A percentile compares a stretch with the other conserved stretches of the same genome.
Evolutionary conservation across 1,140 invertebrate species (phyloP).

Genomic region (Sinonovacula constricta): DNA sequence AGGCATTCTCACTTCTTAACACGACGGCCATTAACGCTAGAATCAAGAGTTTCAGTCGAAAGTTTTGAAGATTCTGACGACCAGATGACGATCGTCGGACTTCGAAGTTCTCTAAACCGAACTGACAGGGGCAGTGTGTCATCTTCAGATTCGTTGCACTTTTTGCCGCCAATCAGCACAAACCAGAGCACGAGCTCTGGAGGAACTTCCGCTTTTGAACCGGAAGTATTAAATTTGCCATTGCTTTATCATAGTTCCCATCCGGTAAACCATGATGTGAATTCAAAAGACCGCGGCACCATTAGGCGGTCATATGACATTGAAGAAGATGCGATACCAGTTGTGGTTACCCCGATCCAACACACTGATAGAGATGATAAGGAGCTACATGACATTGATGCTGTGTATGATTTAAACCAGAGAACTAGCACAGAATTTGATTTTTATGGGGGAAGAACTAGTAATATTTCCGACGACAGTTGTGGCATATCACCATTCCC

Average conservation of each 20-base stretch:
- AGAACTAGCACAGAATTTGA: no score
- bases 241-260: conserved; percentile 17
- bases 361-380: neutral
- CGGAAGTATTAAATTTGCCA: conserved; percentile 30
- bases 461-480: neutral
- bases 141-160: no score
- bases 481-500: conserved; percentile 28
- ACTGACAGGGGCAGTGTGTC: no score
- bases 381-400: neutral
- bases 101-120: no score
- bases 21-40: no score
- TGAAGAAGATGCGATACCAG: neutral
- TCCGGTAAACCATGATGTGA: neutral
- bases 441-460: neutral
- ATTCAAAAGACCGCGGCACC: neutral
- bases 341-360: neutral
- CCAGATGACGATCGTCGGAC: no score
- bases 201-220: no score
- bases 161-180: no score
- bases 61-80: no score
- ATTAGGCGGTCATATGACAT: conserved; percentile 16
- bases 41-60: no score
- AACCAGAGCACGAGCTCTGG: no score
- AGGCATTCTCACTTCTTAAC: no score
- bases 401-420: neutral